A percentile compares a stretch with the other conserved stretches of the same genome.
Conservation (phyloP, 2,888 invertebrate genomes). For the Allygus modestus region DNA sequence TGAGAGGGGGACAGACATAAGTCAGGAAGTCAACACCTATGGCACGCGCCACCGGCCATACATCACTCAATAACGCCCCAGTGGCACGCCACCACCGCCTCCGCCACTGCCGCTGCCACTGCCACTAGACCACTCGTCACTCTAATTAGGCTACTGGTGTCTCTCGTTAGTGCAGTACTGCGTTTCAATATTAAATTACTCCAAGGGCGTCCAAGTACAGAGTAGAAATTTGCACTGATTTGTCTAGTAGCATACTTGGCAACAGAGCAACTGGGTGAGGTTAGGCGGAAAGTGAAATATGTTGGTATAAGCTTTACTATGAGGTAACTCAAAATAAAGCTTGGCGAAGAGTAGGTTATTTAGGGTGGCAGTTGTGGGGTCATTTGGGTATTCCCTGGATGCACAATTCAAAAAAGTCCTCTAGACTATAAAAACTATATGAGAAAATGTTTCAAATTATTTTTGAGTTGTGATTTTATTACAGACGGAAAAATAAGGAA, state of each 20-base stretch:
- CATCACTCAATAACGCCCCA: no score
- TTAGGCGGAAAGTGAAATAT: background rate
- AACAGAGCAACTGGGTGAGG: slow-evolving; percentile 9
- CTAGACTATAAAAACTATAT: no score
- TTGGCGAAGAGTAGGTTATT: no score
- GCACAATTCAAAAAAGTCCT: no score
- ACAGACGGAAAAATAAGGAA: no score
- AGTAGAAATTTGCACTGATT: slow-evolving; percentile 36
- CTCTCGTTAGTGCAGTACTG: background rate
- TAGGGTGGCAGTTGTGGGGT: no score
- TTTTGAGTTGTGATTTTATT: no score
- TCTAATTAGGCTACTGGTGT: slow-evolving; percentile 38
- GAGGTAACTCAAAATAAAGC: no score
- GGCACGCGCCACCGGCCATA: background rate
- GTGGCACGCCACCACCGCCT: background rate
- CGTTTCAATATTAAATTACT: slow-evolving; percentile 13
- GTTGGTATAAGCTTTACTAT: background rate
- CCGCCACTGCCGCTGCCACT: background rate
- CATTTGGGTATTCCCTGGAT: no score
- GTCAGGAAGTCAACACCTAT: background rate
- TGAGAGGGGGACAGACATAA: no score
- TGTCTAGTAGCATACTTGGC: background rate
- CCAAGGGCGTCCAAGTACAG: slow-evolving; percentile 7
- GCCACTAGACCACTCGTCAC: slow-evolving; percentile 1
- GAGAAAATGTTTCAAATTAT: no score